Base-by-base conservation (phyloP, 1,140 invertebrate species). In the Drosophila athabasca region DNA sequence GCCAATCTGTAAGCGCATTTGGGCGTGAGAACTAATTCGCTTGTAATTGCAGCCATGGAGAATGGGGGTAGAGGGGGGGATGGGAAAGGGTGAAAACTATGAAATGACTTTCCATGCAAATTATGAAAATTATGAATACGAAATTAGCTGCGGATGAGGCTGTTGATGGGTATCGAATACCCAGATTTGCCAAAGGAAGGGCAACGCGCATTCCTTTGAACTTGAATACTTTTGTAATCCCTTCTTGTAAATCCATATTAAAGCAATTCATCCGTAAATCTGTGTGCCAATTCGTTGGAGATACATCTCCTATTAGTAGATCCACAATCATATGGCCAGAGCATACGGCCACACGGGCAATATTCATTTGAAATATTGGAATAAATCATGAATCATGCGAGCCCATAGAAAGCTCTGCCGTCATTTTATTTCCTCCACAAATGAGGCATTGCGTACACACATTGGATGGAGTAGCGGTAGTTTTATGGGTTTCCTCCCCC, bases 21-120 rank as follows among this genome's bases (percentile, higher is more conserved):
- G 58, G 68, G 71, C 80, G 80, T 83, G 80, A 83, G 80, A 83
- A 84, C 76, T 83, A 83, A 83, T 83, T 64, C 80, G 75, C 71
- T 72, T 76, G 80, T 83, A 84, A 83, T 83, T 84, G 52, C 44
- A 50, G 31, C 35, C 44, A 29, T 57, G 66, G 64, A 43, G 52
- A 64, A 65, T 51, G 46, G 52, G 69, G 3, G 11, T 11, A 11
- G 60, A 52, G 70, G 44, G 48, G 31, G 31, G 31, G 3, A 3
- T 3, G 9, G 17, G 39, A 13, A 31, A 58, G 65, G 67, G 67
- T 69, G 69, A 49, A 0, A 57, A 31, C 41, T 45, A 66, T 44
- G 45, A 62, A 60, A 49, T 62, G 66, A 71, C 78, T 74, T 67
- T 57, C 50, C 64, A 83, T 79, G 80, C 75, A 83, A 79, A 82